Conservation (phyloP, 1,140 invertebrate species). For the Ostrea edulis region DNA sequence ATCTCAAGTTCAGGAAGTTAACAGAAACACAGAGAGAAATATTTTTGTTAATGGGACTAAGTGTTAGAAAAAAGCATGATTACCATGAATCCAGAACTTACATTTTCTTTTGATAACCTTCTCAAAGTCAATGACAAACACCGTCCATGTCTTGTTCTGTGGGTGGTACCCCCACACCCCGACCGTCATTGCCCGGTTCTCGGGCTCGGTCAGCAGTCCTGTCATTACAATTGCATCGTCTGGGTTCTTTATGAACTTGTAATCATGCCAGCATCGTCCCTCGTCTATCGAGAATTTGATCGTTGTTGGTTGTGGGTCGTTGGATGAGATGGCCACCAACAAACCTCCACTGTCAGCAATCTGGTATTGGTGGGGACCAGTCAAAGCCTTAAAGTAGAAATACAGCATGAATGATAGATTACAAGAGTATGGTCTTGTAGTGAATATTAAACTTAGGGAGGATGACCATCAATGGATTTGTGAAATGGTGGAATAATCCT, state of each 20-base stretch:
- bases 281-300: slow-evolving; percentile 78
- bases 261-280: slow-evolving; percentile 77
- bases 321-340: slow-evolving; percentile 79
- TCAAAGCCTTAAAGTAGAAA: slow-evolving; percentile 68
- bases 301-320: slow-evolving; percentile 90
- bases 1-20: too few relatives aligned
- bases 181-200: slow-evolving; percentile 83
- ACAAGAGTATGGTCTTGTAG: too few relatives aligned
- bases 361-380: slow-evolving; percentile 77
- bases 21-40: too few relatives aligned
- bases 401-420: too few relatives aligned
- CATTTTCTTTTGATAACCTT: slow-evolving; percentile 70
- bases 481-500: not conserved
- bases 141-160: slow-evolving; percentile 70
- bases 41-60: too few relatives aligned
- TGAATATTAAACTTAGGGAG: too few relatives aligned
- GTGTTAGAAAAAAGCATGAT: too few relatives aligned
- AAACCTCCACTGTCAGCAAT: slow-evolving; percentile 79
- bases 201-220: slow-evolving; percentile 84
- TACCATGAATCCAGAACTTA: slow-evolving; percentile 55
- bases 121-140: slow-evolving; percentile 73
- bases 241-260: slow-evolving; percentile 81
- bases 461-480: not conserved
- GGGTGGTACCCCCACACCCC: slow-evolving; percentile 86
- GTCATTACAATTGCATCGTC: slow-evolving; percentile 91